Evolutionary conservation across 2,797 vertebrate species (phyloP).

Genomic region (Microctenopoma lineatum): DNA sequence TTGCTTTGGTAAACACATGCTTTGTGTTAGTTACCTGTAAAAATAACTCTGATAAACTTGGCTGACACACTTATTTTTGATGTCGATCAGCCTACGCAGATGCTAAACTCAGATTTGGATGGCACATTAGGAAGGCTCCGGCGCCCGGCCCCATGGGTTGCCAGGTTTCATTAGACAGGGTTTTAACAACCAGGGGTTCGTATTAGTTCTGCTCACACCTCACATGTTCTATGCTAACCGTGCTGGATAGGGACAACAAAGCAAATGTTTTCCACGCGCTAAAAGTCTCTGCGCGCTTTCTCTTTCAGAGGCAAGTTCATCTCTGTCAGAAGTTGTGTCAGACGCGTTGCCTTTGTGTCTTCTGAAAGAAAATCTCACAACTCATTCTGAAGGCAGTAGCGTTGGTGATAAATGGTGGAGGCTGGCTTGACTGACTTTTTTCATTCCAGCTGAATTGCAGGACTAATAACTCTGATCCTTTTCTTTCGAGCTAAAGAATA

Average conservation of each 20-base stretch:
- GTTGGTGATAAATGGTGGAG: constrained; percentile 54
- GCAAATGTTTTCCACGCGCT: neutral
- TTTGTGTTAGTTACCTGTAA: neutral
- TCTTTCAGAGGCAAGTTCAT: constrained; percentile 21
- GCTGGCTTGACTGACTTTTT: constrained; percentile 43
- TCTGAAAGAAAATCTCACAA: constrained; percentile 45
- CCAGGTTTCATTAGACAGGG: constrained; percentile 15
- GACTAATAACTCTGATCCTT: constrained; percentile 61
- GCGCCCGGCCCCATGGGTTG: neutral
- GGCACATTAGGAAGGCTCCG: constrained; percentile 17
- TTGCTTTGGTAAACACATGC: neutral
- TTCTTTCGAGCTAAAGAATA: constrained; percentile 48
- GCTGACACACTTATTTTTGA: neutral
- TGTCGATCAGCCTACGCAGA: neutral
- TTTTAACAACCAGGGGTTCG: constrained; percentile 19
- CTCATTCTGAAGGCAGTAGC: constrained; percentile 48
- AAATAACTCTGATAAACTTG: neutral
- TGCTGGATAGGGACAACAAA: neutral
- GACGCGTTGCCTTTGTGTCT: constrained; percentile 36
- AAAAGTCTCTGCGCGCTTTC: constrained; percentile 5
- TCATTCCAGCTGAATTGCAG: constrained; percentile 42
- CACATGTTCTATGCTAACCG: neutral
- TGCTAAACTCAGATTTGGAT: constrained; percentile 34
- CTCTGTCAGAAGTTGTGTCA: constrained; percentile 49
- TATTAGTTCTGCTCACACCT: constrained; percentile 1